phyloP scores from a whole-genome alignment of 2,113 vertebrate genomes.

The Saimiri boliviensis region DNA sequence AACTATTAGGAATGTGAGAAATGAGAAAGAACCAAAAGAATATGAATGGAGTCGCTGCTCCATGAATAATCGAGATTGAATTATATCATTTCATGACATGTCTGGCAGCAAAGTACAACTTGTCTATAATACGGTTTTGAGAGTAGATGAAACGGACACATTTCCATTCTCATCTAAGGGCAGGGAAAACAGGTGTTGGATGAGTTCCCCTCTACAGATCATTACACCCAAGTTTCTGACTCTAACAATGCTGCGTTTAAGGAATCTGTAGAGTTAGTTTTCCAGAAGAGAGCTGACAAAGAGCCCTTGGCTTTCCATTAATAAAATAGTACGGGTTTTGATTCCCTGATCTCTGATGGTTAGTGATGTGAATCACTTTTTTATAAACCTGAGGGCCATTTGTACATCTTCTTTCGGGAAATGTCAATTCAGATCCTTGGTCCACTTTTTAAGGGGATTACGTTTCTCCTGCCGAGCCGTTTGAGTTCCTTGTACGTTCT shows the following conservation, averaged over 20 bases:
- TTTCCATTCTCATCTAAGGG: not conserved
- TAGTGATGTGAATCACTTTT: not conserved
- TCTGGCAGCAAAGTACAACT: not conserved
- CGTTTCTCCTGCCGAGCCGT: not conserved
- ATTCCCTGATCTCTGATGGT: not conserved
- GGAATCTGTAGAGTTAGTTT: not conserved
- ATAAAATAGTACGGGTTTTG: not conserved
- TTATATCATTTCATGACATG: not conserved
- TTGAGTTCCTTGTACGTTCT: not conserved
- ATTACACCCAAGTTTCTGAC: not conserved
- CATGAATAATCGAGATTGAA: not conserved
- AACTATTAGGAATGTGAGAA: not conserved
- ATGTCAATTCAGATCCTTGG: not conserved
- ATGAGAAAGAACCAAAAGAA: not conserved
- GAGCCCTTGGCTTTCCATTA: not conserved
- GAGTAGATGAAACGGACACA: not conserved
- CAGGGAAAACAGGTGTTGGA: not conserved
- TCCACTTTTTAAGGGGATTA: not conserved
- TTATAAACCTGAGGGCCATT: not conserved
- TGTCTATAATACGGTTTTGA: not conserved
- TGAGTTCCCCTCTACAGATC: not conserved
- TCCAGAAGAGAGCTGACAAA: not conserved
- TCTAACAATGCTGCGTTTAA: not conserved
- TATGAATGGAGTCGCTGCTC: not conserved
- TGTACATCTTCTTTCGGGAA: not conserved